phyloP scores from a whole-genome alignment of 2,888 invertebrate genomes.

The Stegana nigrithorax region DNA sequence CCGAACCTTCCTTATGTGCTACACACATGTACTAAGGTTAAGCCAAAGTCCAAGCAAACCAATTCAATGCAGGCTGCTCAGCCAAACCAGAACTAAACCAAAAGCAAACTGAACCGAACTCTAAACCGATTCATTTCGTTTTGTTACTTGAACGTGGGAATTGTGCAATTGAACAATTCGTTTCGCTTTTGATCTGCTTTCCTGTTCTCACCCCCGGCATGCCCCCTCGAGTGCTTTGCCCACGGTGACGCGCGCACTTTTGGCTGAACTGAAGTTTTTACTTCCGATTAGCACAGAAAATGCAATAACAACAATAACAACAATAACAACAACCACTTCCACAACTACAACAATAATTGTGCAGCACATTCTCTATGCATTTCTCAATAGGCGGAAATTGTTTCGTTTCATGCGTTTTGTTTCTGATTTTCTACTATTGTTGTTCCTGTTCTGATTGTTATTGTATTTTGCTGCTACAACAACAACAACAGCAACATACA shows the following conservation, averaged over 20 bases:
- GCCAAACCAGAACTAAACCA: not conserved
- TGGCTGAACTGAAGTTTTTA: conserved; percentile 5
- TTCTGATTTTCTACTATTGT: not conserved
- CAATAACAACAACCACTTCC: conserved; percentile 13
- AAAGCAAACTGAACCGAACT: not conserved
- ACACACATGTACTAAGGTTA: not conserved
- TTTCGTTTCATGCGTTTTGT: not conserved
- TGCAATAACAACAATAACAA: conserved; percentile 4
- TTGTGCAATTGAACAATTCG: conserved; percentile 8
- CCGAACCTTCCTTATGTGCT: not conserved
- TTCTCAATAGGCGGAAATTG: not conserved
- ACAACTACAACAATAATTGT: too few species aligned
- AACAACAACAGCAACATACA: too few species aligned
- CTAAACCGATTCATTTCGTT: not conserved
- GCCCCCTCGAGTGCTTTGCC: not conserved
- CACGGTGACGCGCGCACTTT: not conserved
- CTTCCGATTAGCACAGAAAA: conserved; percentile 9
- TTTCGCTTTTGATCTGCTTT: not conserved
- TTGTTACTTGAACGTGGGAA: conserved; percentile 4
- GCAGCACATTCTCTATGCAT: too few species aligned
- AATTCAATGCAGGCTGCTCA: not conserved
- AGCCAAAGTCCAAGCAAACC: not conserved
- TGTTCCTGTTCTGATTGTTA: not conserved
- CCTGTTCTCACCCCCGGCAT: not conserved
- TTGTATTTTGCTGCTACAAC: too few species aligned